A percentile compares a stretch with the other conserved stretches of the same genome.
phyloP scores from a whole-genome alignment of 2,797 vertebrate species.

The Gallinago nigripennis region DNA sequence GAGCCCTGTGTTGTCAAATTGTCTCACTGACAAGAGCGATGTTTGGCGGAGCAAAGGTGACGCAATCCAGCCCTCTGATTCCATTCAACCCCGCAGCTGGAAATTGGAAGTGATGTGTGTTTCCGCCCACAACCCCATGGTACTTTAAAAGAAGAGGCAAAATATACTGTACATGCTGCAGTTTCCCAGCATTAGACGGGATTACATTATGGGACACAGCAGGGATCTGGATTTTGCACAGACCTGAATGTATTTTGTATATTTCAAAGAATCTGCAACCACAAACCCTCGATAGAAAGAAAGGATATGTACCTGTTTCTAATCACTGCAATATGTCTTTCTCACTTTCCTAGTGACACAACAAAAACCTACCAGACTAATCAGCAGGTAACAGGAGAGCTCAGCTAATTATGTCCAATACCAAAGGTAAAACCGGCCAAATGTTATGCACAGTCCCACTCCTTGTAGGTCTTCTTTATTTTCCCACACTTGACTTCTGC shows the following conservation, averaged over 20 bases:
- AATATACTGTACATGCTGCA: background rate
- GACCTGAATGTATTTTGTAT: background rate
- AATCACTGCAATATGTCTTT: background rate
- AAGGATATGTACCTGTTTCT: background rate
- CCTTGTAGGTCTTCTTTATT: background rate
- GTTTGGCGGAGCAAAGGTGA: background rate
- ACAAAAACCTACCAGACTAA: background rate
- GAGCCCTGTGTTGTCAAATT: fast-evolving
- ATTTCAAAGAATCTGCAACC: conserved; percentile 9
- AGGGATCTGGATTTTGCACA: background rate
- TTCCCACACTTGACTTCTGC: background rate
- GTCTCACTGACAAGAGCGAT: background rate
- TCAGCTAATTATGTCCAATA: background rate
- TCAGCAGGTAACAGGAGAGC: background rate
- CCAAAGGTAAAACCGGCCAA: background rate
- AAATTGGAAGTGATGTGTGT: conserved; percentile 22
- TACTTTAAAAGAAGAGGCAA: background rate
- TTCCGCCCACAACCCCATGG: background rate
- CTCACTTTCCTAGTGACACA: background rate
- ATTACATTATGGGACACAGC: background rate
- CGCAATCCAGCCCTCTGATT: background rate
- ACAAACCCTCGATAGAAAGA: background rate
- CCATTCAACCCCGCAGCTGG: background rate
- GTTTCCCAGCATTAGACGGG: background rate
- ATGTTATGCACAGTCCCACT: background rate